Evolutionary conservation across 2,797 vertebrate genomes (phyloP), one percentile per base, ranked within the genome.

Genomic region (Chelonia mydas): DNA sequence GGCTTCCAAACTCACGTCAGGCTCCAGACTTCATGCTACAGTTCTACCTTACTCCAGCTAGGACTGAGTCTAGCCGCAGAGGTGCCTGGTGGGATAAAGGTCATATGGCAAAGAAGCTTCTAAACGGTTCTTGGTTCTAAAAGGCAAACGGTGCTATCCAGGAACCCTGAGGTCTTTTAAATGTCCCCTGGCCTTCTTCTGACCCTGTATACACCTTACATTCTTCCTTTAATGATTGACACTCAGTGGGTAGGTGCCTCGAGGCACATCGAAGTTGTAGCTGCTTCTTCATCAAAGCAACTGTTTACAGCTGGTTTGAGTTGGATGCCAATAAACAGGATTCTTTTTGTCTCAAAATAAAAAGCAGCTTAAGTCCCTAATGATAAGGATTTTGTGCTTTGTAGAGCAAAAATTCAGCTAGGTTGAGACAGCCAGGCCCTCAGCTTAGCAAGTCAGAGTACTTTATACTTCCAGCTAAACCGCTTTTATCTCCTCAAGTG

Each of bases 231-330:
- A 97, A 97, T 99, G 98, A 99, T 98, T 99, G 99, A 98, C 99
- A 94, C 90, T 97, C 85, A 94, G 97, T 94, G 96, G 95, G 96
- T 97, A 90, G 94, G 95, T 93, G 98, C 98, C 98, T 95, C 96
- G 96, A 89, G 98, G 98, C 98, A 97, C 96, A 87, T 95, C 97
- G 97, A 61, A 97, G 98, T 98, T 98, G 96, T 95, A 95, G 96
- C 96, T 80, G 90, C 93, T 97, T 97, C 98, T 97, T 98, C 99
- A 99, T 99, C 99, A 99, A 99, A 99, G 99, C 98, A 98, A 99
- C 98, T 98, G 98, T 99, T 99, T 99, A 98, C 99, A 99, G 99
- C 99, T 99, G 99, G 98, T 98, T 98, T 98, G 97, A 98, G 98
- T 98, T 98, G 98, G 98, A 99, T 98, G 98, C 98, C 98, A 98